Evolutionary conservation across 2,888 invertebrate species (phyloP).

Genomic region (Parascotia fuliginaria): DNA sequence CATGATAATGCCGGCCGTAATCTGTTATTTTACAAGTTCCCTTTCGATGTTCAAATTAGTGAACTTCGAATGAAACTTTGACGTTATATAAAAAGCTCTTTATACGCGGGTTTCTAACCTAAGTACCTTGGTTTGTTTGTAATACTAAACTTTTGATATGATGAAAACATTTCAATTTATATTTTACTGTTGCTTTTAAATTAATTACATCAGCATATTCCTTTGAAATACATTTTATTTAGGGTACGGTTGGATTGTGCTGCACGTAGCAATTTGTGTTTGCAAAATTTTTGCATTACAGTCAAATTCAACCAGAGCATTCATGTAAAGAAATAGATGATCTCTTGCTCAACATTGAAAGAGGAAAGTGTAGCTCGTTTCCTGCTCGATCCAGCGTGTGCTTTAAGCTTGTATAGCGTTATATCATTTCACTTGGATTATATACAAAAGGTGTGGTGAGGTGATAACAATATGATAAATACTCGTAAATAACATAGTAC

Average conservation of each 20-base stretch:
- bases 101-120: no score
- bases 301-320: constrained; percentile 34
- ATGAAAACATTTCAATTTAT: constrained; percentile 50
- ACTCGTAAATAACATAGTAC: no score
- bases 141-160: constrained; percentile 49
- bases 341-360: constrained; percentile 42
- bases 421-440: constrained; percentile 5
- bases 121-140: constrained; percentile 41
- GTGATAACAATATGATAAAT: no score
- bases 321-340: constrained; percentile 45
- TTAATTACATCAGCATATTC: constrained; percentile 47
- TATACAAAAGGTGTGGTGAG: background rate
- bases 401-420: constrained; percentile 10
- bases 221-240: constrained; percentile 44
- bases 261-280: constrained; percentile 32
- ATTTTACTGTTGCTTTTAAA: constrained; percentile 46
- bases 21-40: constrained; percentile 49
- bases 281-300: constrained; percentile 27
- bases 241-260: constrained; percentile 33
- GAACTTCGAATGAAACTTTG: constrained; percentile 48
- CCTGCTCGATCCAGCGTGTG: constrained; percentile 36
- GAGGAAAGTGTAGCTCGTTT: constrained; percentile 44
- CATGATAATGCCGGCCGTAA: constrained; percentile 42
- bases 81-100: constrained; percentile 46
- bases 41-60: constrained; percentile 48